Base-by-base conservation (phyloP, 2,888 invertebrate species). In the Piscicola geometra region DNA sequence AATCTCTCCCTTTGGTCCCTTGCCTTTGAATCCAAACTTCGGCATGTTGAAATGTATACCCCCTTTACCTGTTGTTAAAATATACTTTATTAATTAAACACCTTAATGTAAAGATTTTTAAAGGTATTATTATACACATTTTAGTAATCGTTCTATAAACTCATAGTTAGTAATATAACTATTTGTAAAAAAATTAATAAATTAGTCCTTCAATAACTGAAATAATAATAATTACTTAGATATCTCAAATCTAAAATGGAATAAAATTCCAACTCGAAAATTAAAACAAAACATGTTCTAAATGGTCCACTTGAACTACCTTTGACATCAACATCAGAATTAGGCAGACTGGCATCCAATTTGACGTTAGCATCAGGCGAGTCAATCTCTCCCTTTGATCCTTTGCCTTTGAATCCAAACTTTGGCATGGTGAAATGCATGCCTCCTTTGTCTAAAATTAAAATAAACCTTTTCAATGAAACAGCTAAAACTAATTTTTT, bases 21-120 rank as follows among this genome's bases (percentile, higher is more conserved):
- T 75, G 28, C 75, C 75, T 71, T 75, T 71, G 21, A 75, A 0
- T 32, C 75, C 75, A 60, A 75, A 60, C 25, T 70, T 70, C 25
- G 75, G 75, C 60, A 75, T 66, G 36, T 35, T 52, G 71, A 75
- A 25, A 30, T 75, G 52, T 28, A 75, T 1, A 56, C 75, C 75
- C 0, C 75, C 75, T 71, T 71, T 71, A 30, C 75, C 60, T 56
- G 60, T 60, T 5, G 15, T n/a, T n/a, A n/a, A n/a, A n/a, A n/a
- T n/a, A n/a, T n/a, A n/a, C n/a, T n/a, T n/a, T n/a, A n/a, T n/a
- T n/a, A n/a, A n/a, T n/a, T n/a, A n/a, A n/a, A n/a, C n/a, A n/a
- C n/a, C n/a, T n/a, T n/a, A n/a, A n/a, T n/a, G n/a, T n/a, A n/a
- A n/a, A n/a, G n/a, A n/a, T n/a, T n/a, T n/a, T n/a, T n/a, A n/a